Conservation (phyloP, 2,113 vertebrate genomes). For the Felis chaus region DNA sequence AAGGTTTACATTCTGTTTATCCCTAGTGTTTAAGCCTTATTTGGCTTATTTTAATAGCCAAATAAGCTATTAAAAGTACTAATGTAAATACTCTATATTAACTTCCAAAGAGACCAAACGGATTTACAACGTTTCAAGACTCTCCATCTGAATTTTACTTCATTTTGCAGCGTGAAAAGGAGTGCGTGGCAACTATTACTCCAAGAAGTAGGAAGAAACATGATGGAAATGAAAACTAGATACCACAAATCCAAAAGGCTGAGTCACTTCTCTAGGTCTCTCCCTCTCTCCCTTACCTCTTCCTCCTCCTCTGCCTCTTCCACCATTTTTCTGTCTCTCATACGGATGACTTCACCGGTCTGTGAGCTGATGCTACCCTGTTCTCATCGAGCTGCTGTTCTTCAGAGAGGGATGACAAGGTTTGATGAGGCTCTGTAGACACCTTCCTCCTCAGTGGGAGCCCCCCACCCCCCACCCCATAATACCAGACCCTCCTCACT, state of each 20-base stretch:
- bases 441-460: background rate
- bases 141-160: background rate
- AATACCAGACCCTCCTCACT: background rate
- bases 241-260: background rate
- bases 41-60: too few species aligned
- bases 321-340: background rate
- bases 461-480: background rate
- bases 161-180: background rate
- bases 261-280: background rate
- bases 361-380: background rate
- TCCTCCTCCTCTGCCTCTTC: background rate
- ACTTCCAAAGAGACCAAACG: conserved; percentile 24
- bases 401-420: background rate
- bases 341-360: background rate
- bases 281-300: background rate
- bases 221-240: background rate
- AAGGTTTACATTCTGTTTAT: conserved; percentile 15
- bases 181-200: background rate
- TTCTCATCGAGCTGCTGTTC: background rate
- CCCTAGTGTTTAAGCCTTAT: too few species aligned
- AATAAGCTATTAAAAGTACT: background rate
- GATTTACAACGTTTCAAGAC: background rate
- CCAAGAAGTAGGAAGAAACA: background rate
- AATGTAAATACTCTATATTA: background rate
- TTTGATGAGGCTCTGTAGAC: background rate